phyloP scores from a whole-genome alignment of 2,113 vertebrate species.

The Brachyistius frenatus region DNA sequence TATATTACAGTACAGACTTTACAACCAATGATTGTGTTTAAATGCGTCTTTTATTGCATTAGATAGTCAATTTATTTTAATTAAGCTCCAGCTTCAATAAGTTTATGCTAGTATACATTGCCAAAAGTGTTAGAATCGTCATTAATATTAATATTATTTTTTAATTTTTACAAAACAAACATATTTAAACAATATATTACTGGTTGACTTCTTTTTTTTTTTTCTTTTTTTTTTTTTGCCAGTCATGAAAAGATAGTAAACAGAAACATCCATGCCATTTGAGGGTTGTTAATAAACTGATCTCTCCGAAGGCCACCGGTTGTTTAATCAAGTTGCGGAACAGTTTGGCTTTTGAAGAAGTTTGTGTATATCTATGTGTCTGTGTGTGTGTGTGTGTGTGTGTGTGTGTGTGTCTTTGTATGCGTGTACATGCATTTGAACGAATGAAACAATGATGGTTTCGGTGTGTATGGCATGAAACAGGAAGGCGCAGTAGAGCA shows the following conservation, averaged over 20 bases:
- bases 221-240: constrained; percentile 47
- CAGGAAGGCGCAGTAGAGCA: constrained; percentile 16
- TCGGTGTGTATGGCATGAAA: constrained; percentile 30
- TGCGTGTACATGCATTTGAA: constrained; percentile 10
- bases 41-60: constrained; percentile 86
- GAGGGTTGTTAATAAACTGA: constrained; percentile 57
- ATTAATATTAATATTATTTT: constrained; percentile 75
- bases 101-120: constrained; percentile 75
- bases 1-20: constrained; percentile 88
- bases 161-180: constrained; percentile 83
- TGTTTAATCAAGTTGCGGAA: constrained; percentile 58
- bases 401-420: constrained; percentile 9
- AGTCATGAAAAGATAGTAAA: constrained; percentile 62
- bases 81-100: constrained; percentile 79
- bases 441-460: background rate
- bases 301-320: constrained; percentile 38
- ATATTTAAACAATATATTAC: constrained; percentile 77
- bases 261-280: constrained; percentile 61
- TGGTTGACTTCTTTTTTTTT: constrained; percentile 46
- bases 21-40: constrained; percentile 82
- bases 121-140: constrained; percentile 73
- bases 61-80: constrained; percentile 75
- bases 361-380: constrained; percentile 42
- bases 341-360: constrained; percentile 58
- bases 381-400: constrained; percentile 34